Evolutionary conservation across 2,888 invertebrate species (phyloP).

Genomic region (Latrodectus elegans): DNA sequence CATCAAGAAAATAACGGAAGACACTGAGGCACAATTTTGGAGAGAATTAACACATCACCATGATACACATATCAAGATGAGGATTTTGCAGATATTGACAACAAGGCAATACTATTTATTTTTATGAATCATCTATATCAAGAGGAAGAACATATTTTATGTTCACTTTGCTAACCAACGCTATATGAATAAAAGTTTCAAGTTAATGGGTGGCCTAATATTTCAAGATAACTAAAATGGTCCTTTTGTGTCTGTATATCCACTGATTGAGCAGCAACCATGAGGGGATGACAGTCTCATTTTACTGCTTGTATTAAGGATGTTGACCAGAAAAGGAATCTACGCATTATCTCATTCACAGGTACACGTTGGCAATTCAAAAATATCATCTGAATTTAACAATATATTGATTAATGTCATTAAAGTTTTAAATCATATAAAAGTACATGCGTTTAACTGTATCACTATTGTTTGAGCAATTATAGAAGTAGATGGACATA

Average conservation of each 20-base stretch:
- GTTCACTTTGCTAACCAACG: neutral
- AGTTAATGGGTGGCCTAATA: slow-evolving; percentile 15
- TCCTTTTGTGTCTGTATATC: slow-evolving; percentile 15
- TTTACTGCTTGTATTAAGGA: slow-evolving; percentile 1
- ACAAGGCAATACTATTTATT: slow-evolving; percentile 77
- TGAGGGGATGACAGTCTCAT: neutral
- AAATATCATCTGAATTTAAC: neutral
- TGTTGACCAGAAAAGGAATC: slow-evolving; percentile 13
- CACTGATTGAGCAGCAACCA: neutral
- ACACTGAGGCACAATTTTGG: slow-evolving; percentile 17
- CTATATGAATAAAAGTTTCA: slow-evolving; percentile 10
- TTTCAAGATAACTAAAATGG: slow-evolving; percentile 13
- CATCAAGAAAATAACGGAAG: slow-evolving; percentile 16
- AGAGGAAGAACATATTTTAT: neutral
- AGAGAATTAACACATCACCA: slow-evolving; percentile 32
- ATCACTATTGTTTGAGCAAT: neutral
- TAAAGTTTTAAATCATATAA: neutral
- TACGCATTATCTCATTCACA: slow-evolving; percentile 15
- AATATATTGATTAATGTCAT: neutral
- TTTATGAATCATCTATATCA: slow-evolving; percentile 46
- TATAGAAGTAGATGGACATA: neutral
- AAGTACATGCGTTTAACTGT: neutral
- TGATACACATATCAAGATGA: slow-evolving; percentile 42
- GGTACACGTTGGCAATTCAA: slow-evolving; percentile 6
- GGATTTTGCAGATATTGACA: slow-evolving; percentile 19